Conservation (phyloP, 1,140 invertebrate species). For the Zaprionus gabonicus region DNA sequence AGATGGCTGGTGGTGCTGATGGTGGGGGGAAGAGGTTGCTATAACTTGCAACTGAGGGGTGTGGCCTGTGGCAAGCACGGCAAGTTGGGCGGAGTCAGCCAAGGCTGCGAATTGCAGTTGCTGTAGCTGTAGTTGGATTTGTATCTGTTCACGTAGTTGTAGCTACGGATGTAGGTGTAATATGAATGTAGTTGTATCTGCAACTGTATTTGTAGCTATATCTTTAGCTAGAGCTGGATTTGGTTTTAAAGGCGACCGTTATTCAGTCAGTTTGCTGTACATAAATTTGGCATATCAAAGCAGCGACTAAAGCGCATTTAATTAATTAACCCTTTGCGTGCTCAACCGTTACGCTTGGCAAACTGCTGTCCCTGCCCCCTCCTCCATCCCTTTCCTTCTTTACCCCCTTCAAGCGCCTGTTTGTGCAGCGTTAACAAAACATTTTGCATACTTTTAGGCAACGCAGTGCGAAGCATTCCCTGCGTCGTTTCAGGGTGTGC, state of each 20-base stretch:
- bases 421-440: constrained; percentile 65
- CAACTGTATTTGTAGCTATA: not conserved
- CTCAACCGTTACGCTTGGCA: constrained; percentile 65
- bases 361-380: not conserved
- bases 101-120: not conserved
- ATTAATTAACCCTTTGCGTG: constrained; percentile 84
- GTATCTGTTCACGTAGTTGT: not conserved
- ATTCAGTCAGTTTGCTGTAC: not conserved
- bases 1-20: no score
- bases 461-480: constrained; percentile 34
- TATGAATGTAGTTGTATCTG: not conserved
- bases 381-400: not conserved
- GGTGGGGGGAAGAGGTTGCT: no score
- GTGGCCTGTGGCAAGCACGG: constrained; percentile 1
- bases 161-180: not conserved
- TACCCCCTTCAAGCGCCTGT: constrained; percentile 51
- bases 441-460: constrained; percentile 68
- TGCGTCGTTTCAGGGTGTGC: constrained; percentile 13
- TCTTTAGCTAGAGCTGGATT: not conserved
- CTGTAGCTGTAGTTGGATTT: not conserved
- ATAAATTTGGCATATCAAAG: constrained; percentile 16
- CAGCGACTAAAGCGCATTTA: constrained; percentile 55
- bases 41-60: constrained; percentile 18
- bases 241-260: not conserved
- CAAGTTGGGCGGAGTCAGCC: constrained; percentile 27